Conservation (phyloP, 2,113 vertebrate genomes). For the Marmota monax region DNA sequence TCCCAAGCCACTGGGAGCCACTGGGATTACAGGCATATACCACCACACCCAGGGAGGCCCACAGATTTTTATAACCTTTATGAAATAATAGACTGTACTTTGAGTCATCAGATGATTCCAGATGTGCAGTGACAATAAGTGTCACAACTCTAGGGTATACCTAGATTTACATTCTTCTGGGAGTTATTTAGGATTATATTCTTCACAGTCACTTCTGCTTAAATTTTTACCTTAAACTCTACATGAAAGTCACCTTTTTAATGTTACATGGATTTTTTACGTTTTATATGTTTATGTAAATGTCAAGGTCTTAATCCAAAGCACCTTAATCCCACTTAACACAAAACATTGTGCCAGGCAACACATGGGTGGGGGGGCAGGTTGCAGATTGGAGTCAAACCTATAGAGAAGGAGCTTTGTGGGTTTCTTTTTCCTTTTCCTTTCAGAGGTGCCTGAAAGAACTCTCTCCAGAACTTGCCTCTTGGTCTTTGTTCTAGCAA, state of each 20-base stretch:
- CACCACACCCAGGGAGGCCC: neutral
- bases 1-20: no score
- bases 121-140: neutral
- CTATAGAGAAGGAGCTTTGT: neutral
- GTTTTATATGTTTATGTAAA: neutral
- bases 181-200: neutral
- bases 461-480: neutral
- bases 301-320: neutral
- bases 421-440: neutral
- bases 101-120: constrained; percentile 14
- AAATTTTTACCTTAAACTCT: constrained; percentile 17
- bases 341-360: neutral
- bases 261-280: neutral
- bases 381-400: neutral
- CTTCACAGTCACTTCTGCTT: neutral
- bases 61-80: constrained; percentile 32
- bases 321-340: neutral
- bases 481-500: neutral
- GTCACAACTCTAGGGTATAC: neutral
- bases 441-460: neutral
- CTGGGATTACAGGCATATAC: no score
- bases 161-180: neutral
- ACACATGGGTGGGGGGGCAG: neutral
- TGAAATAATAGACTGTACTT: constrained; percentile 3
- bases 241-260: neutral